Evolutionary conservation across 2,888 invertebrate genomes (phyloP).

Genomic region (Ornithoptera priamus): DNA sequence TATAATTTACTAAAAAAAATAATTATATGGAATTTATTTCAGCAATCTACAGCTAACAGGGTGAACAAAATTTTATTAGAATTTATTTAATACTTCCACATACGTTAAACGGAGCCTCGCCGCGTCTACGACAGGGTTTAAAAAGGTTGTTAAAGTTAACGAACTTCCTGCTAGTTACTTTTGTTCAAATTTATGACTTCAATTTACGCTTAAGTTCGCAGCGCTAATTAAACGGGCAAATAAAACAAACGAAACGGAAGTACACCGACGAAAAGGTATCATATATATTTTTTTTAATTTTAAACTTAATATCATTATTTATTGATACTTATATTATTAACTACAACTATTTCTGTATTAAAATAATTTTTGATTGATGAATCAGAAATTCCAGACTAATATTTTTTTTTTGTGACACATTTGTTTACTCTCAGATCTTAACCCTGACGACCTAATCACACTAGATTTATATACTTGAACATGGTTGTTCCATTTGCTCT

Average conservation of each 20-base stretch:
- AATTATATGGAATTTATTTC: too few relatives aligned
- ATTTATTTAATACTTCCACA: neutral
- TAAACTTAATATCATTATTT: neutral
- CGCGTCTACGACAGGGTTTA: neutral
- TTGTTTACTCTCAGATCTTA: too few relatives aligned
- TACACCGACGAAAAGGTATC: neutral
- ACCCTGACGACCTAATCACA: too few relatives aligned
- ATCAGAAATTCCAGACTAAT: too few relatives aligned
- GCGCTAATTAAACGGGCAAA: slow-evolving; percentile 5
- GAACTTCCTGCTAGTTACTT: slow-evolving; percentile 13
- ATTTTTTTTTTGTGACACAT: too few relatives aligned
- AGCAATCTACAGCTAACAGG: too few relatives aligned
- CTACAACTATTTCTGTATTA: neutral
- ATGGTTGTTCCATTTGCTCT: too few relatives aligned
- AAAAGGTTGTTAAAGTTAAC: slow-evolving; percentile 8
- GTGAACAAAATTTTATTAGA: too few relatives aligned
- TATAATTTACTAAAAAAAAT: too few relatives aligned
- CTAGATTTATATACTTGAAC: too few relatives aligned
- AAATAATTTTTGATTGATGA: too few relatives aligned
- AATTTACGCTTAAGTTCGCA: slow-evolving; percentile 16
- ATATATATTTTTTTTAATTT: neutral
- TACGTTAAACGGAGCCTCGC: neutral
- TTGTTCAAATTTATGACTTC: slow-evolving; percentile 18
- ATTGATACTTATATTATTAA: neutral
- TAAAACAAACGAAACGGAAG: slow-evolving; percentile 2